These are phyloP conservation scores for Synodontis membranacea DNA, from an alignment of 2,113 vertebrate genomes.

Conservation along the genomic window DNA sequence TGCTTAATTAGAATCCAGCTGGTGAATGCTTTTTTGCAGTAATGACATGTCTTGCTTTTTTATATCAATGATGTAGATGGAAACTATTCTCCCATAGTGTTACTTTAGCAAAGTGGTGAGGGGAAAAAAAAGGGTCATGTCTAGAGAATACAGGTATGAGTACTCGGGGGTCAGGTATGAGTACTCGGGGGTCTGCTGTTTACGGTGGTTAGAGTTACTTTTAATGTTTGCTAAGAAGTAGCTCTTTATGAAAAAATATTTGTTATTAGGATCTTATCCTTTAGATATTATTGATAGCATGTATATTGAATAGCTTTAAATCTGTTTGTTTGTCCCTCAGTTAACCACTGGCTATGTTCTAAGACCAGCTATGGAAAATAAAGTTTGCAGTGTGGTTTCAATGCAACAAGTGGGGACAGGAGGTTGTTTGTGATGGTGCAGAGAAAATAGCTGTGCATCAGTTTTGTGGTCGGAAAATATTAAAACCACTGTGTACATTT, in stretches of 20 bases:
- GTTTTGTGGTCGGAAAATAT: no score
- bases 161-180: not conserved
- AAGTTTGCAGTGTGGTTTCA: no score
- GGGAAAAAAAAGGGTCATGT: not conserved
- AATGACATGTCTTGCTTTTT: not conserved
- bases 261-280: not conserved
- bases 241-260: not conserved
- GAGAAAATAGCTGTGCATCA: no score
- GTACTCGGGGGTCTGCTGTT: not conserved
- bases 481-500: no score
- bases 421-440: no score
- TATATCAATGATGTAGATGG: not conserved
- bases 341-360: no score
- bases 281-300: not conserved
- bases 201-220: no score
- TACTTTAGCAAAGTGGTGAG: not conserved
- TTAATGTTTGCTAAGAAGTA: not conserved
- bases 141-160: not conserved
- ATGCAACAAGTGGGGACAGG: no score
- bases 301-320: not conserved
- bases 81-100: not conserved
- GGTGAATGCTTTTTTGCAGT: not conserved
- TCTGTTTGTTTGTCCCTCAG: not conserved
- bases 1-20: no score
- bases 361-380: no score